Evolutionary conservation across 2,113 vertebrate genomes (phyloP), one percentile per base, ranked within the genome.

Genomic region (Elgaria multicarinata): DNA sequence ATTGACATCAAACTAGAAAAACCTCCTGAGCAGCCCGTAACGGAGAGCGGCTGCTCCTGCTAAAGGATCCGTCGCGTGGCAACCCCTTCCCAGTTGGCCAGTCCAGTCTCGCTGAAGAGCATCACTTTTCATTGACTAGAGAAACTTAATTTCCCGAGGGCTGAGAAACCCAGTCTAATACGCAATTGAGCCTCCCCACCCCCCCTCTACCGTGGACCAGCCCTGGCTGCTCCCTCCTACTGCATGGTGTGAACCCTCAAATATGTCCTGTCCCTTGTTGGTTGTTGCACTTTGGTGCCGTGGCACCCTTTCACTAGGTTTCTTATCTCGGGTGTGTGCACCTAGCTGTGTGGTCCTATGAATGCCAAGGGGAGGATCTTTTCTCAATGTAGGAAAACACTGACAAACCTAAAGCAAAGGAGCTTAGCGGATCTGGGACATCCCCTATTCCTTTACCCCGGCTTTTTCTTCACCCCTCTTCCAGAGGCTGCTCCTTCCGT

Each of bases 1-100:
- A 98, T 98, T 69, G 97, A 99, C 96, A 99, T 98, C 96, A 98
- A 98, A 95, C 96, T 98, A 97, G 98, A 98, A 97, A 98, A 98
- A 90, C 98, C 98, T 83, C 97, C 97, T 1, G 98, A 98, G 96
- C 97, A 98, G 97, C 98, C 97, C 62, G 98, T 98, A 86, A 98
- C 98, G 69, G 98, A 98, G 97, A 98, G 97, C 80, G 98, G 98
- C 92, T 99, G 98, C 96, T 98, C 97, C 84, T 98, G 97, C 97
- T 98, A 98, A 98, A 95, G 93, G 94, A 90, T 92, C 93, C 77
- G 79, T 92, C 89, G 90, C 87, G 89, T 93, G 97, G 97, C 97
- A 97, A 96, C 97, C 96, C 95, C 95, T 96, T 93, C 96, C 97
- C 94, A 91, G 96, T 96, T 94, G 95, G 97, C 97, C 96, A 96